Evolutionary conservation across 2,113 vertebrate species (phyloP), one percentile per base, ranked within the genome.

Genomic region (Sinocyclocheilus anophthalmus): DNA sequence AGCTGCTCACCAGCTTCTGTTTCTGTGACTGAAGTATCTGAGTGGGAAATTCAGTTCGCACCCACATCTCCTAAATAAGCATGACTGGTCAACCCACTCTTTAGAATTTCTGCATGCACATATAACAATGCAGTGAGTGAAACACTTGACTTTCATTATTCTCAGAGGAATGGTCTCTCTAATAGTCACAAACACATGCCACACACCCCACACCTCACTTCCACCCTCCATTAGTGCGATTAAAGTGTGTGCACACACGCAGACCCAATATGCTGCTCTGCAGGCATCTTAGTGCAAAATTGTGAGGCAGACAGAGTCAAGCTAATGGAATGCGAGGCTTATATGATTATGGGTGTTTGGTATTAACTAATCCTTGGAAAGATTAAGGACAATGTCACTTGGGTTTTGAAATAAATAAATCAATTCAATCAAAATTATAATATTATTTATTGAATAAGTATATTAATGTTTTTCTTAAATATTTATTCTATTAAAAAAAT

Each of bases 141-240:
- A 69, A 12, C 65, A 37, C 55, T 67, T 39, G 18, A 72, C 65
- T 69, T 72, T 53, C 81, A 83, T 83, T 83, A 83, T 70, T 83
- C 81, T 76, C 72, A 77, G 72, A 85, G 57, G 45, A 65, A 53
- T 30, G 24, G 30, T 33, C 65, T 65, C 70, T 69, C 39, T 50
- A 57, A 76, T 20, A 75, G 55, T 30, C 79, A 57, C 85, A 83
- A 61, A 86, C 20, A 13, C 42, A 81, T 8, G 8, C 79, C 45
- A 14, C 42, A 61, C 48, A 33, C 57, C 86, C 50, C 59, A 77
- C 45, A 79, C 55, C 75, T 72, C 59, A 33, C 57, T 48, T 73
- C 61, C 22, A 59, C 9, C 9, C n/a, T 73, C 79, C 81, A 84
- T 84, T 86, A 84, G 81, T 53, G 59, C 39, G 63, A 85, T 76